These are phyloP conservation scores for Festucalex cinctus DNA, from an alignment of 2,113 vertebrate species.

Conservation along the genomic window DNA sequence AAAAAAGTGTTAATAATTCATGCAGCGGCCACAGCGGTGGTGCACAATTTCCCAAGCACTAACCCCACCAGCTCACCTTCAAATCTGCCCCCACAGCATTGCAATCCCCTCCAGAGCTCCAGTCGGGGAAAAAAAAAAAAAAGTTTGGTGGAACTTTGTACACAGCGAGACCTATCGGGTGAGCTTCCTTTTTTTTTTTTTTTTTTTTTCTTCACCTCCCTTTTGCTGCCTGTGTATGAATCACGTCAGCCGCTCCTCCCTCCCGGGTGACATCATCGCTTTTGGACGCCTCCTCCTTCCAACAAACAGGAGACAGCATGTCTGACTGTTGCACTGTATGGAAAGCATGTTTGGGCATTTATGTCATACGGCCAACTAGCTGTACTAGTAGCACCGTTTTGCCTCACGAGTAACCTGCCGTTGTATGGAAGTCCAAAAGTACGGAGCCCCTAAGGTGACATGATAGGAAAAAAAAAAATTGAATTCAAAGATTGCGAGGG, in stretches of 20 bases:
- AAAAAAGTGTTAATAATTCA: constrained; percentile 62
- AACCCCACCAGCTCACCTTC: constrained; percentile 17
- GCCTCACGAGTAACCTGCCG: too few relatives aligned
- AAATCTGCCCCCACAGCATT: constrained; percentile 28
- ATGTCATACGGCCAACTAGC: too few relatives aligned
- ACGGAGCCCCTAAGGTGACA: too few relatives aligned
- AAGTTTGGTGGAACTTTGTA: constrained; percentile 43
- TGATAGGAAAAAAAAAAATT: too few relatives aligned
- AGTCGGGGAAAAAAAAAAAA: constrained; percentile 12
- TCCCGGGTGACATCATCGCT: constrained; percentile 47
- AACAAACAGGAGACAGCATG: background rate
- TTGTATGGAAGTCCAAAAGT: too few relatives aligned
- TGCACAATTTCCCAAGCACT: constrained; percentile 34
- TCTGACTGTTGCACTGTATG: background rate
- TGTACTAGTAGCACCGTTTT: too few relatives aligned
- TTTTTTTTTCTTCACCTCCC: constrained; percentile 68
- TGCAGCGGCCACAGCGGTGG: constrained; percentile 58
- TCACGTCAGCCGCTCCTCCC: constrained; percentile 67
- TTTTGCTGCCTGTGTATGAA: constrained; percentile 54
- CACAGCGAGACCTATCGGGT: constrained; percentile 53
- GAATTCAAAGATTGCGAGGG: too few relatives aligned
- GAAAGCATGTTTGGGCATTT: background rate
- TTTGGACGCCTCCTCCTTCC: constrained; percentile 22
- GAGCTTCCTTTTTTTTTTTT: constrained; percentile 76
- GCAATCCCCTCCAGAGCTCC: constrained; percentile 7